phyloP scores from a whole-genome alignment of 2,797 vertebrate species.

The Pempheris klunzingeri region DNA sequence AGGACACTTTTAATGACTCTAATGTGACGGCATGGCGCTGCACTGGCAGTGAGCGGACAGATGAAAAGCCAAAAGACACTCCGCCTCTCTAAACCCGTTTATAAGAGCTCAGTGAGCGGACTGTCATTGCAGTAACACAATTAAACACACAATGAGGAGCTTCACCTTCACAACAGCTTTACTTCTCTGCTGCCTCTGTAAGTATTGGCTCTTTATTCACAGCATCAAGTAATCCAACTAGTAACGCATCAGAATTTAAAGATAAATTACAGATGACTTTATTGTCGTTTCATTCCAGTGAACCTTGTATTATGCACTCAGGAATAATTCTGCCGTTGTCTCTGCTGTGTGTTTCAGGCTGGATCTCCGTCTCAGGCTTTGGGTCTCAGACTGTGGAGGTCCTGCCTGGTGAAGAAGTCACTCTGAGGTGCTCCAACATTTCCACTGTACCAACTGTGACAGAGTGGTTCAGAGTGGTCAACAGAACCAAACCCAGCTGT shows the following conservation, averaged over 20 bases:
- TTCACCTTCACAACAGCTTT: conserved; percentile 11
- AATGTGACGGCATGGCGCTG: too few relatives aligned
- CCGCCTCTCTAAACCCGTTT: too few relatives aligned
- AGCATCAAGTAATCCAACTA: too few relatives aligned
- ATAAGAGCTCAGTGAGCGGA: too few relatives aligned
- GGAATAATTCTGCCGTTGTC: not conserved
- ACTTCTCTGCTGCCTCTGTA: conserved; percentile 25
- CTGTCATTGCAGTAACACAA: not conserved
- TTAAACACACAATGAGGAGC: conserved; percentile 26
- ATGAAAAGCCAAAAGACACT: too few relatives aligned
- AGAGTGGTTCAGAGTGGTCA: conserved; percentile 56
- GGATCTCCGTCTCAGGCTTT: conserved; percentile 21
- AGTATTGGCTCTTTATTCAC: not conserved
- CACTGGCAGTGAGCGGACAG: too few relatives aligned
- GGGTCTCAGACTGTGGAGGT: conserved; percentile 32
- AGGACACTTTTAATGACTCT: too few relatives aligned
- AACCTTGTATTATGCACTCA: too few relatives aligned
- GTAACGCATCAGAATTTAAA: too few relatives aligned
- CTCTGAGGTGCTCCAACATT: conserved; percentile 55
- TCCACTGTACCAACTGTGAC: conserved; percentile 19
- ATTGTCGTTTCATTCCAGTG: too few relatives aligned
- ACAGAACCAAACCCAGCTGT: conserved; percentile 37
- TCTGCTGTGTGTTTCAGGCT: conserved; percentile 30
- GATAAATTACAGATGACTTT: too few relatives aligned
- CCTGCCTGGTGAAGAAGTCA: conserved; percentile 19